A percentile compares a stretch with the other conserved stretches of the same genome.
These are phyloP conservation scores for Listronotus oregonensis DNA, from an alignment of 1,140 invertebrate species.

Conservation along the genomic window DNA sequence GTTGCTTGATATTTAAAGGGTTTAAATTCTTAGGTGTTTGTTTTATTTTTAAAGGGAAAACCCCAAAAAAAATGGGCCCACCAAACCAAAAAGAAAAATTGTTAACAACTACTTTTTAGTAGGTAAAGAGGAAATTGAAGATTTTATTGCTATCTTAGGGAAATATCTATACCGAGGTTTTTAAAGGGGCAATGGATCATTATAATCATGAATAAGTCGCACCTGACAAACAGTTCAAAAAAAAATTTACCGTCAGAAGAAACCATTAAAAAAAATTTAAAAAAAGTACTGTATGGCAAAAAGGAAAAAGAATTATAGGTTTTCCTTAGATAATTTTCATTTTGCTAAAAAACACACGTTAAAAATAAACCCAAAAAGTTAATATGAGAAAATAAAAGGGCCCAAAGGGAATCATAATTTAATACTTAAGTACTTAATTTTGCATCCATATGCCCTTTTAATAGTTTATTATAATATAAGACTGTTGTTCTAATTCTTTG, in stretches of 20 bases:
- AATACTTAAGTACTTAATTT: neutral
- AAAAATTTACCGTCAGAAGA: constrained; percentile 82
- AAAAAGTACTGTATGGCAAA: constrained; percentile 85
- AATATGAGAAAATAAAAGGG: constrained; percentile 95
- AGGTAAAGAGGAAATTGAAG: constrained; percentile 93
- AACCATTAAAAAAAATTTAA: constrained; percentile 79
- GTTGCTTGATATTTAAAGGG: too few species aligned
- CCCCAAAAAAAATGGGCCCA: constrained; percentile 91
- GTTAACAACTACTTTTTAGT: constrained; percentile 93
- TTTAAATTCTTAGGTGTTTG: neutral
- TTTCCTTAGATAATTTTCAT: constrained; percentile 90
- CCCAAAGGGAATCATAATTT: constrained; percentile 58
- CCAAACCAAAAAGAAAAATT: constrained; percentile 94
- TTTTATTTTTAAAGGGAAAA: constrained; percentile 69
- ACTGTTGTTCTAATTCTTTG: too few species aligned
- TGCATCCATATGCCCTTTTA: too few species aligned
- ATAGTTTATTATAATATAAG: too few species aligned
- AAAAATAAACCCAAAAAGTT: constrained; percentile 77
- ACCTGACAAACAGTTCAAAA: constrained; percentile 96
- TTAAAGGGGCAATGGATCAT: constrained; percentile 84
- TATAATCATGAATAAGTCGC: constrained; percentile 88
- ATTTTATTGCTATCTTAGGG: constrained; percentile 92
- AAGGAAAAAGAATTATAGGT: constrained; percentile 97
- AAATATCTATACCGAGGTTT: constrained; percentile 88
- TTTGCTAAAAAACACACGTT: constrained; percentile 77